Evolutionary conservation across 1,140 invertebrate species (phyloP).

Genomic region (Drosophila sechellia): DNA sequence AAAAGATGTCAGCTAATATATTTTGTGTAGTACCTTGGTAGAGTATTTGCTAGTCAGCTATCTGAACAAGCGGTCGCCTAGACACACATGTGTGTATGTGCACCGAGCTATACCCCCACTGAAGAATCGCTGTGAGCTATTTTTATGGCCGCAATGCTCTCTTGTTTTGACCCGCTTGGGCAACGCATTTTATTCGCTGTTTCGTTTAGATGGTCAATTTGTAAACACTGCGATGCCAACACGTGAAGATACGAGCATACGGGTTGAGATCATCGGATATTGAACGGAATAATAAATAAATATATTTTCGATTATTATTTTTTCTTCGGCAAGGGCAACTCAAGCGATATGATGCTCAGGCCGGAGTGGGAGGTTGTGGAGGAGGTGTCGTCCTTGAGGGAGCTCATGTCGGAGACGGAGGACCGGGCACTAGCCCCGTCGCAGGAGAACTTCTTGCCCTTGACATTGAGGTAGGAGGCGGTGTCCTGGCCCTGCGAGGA

Average conservation of each 20-base stretch:
- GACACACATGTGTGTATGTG: not conserved
- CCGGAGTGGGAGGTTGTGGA: constrained; percentile 18
- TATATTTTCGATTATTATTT: constrained; percentile 29
- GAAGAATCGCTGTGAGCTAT: constrained; percentile 42
- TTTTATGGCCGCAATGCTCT: constrained; percentile 42
- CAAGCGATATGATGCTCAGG: constrained; percentile 66
- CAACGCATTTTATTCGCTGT: constrained; percentile 48
- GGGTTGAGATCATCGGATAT: constrained; percentile 3
- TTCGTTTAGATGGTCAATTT: constrained; percentile 56
- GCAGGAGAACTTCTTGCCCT: constrained; percentile 38
- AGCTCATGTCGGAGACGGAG: constrained; percentile 48
- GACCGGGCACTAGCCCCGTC: constrained; percentile 47
- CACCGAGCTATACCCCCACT: constrained; percentile 15
- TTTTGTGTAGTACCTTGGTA: not conserved
- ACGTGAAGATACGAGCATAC: constrained; percentile 33
- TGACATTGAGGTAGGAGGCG: constrained; percentile 31
- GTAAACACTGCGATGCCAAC: constrained; percentile 61
- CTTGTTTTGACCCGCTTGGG: constrained; percentile 11
- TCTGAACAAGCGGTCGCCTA: not conserved
- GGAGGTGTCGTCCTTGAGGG: constrained; percentile 51
- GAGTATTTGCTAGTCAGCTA: constrained; percentile 3
- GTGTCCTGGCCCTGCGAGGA: constrained; percentile 53
- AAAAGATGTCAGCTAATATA: no score
- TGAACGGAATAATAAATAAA: constrained; percentile 8
- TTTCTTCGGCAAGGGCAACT: constrained; percentile 50